Base-by-base conservation (phyloP, 1,140 invertebrate species). In the Popillia japonica region DNA sequence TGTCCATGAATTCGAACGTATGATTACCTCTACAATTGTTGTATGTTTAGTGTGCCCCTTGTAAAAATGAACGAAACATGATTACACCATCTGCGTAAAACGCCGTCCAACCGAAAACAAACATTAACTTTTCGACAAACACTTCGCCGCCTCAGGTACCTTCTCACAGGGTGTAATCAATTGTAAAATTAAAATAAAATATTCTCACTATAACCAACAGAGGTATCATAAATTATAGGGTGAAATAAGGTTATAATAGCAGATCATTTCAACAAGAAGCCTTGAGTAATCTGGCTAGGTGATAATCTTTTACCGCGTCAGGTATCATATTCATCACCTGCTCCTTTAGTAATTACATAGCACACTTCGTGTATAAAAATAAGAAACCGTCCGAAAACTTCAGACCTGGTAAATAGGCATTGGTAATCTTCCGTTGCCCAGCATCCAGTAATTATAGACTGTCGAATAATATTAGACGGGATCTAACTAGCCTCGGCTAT, bases 101-200 rank as follows among this genome's bases (percentile, higher is more conserved):
- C 6, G 44, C 44, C 0, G 44, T 48, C 44, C 44, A 11, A 48
- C 44, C 44, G 44, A 48, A 48, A 48, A 48, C 44, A 48, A 48
- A 48, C 44, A 48, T 48, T 48, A 48, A 48, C 44, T 14, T 48
- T 48, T 48, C 44, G 44, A 48, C 44, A 48, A 48, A 48, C 44
- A n/a, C 3, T n/a, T 48, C 44, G 6, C 44, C 44, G 44, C 8
- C 44, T 14, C 17, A 48, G 44, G 8, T 48, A 48, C 44, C 11
- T 10, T 7, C 44, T 8, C 17, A 20, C 11, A 34, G 64, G 20
- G 27, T 68, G 64, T 68, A 68, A 68, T 68, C 64, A 68, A 68
- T 68, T 27, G 64, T 68, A 34, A 23, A 34, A 68, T 68, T 68
- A 68, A 68, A 68, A 68, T 68, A 68, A 68, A 68, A 68, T 68